phyloP scores from a whole-genome alignment of 2,888 invertebrate genomes.

The Hemicrepidius hirtus region DNA sequence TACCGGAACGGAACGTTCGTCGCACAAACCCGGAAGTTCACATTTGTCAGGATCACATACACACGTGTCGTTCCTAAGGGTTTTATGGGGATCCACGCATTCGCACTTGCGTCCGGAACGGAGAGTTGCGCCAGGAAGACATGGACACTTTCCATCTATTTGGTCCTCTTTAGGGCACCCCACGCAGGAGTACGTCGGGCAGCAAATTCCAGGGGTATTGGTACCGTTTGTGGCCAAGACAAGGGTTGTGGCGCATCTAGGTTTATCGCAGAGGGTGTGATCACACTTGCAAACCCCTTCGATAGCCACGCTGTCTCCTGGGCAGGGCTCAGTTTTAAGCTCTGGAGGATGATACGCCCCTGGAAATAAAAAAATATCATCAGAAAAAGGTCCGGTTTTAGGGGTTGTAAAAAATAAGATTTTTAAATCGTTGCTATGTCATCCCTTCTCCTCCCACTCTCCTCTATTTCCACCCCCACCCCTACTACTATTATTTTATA shows the following conservation, averaged over 20 bases:
- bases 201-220: slow-evolving; percentile 64
- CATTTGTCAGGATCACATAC: slow-evolving; percentile 64
- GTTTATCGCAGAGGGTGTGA: slow-evolving; percentile 61
- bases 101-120: slow-evolving; percentile 62
- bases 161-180: slow-evolving; percentile 63
- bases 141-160: slow-evolving; percentile 64
- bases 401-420: too few relatives aligned
- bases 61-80: slow-evolving; percentile 62
- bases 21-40: slow-evolving; percentile 64
- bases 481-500: too few relatives aligned
- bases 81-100: slow-evolving; percentile 63
- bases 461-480: too few relatives aligned
- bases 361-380: slow-evolving; percentile 54
- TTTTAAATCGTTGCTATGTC: too few relatives aligned
- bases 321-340: slow-evolving; percentile 57
- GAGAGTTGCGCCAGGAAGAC: slow-evolving; percentile 63
- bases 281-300: slow-evolving; percentile 64
- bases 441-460: too few relatives aligned
- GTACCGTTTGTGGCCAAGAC: slow-evolving; percentile 58
- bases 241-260: slow-evolving; percentile 60
- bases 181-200: slow-evolving; percentile 65
- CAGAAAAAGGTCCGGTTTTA: too few relatives aligned
- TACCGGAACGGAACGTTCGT: slow-evolving; percentile 63
- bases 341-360: slow-evolving; percentile 60
- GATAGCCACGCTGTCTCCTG: slow-evolving; percentile 62